Evolutionary conservation across 1,140 invertebrate genomes (phyloP).

Genomic region (Atopsyche davidsoni): DNA sequence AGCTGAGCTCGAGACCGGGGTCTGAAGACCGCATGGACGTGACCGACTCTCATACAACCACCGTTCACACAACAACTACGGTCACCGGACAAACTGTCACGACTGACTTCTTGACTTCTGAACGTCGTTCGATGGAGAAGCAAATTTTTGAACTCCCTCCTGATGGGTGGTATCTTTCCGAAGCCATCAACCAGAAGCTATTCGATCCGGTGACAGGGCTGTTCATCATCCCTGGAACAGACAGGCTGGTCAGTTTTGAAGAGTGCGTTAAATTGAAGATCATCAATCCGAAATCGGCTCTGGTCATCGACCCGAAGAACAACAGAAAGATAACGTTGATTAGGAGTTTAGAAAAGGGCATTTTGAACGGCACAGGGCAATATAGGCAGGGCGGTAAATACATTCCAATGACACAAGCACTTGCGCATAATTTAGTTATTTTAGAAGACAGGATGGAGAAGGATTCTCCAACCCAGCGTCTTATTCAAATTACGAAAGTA

Average conservation of each 20-base stretch:
- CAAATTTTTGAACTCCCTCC: conserved; percentile 60
- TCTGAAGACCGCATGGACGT: conserved; percentile 16
- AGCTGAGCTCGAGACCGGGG: not conserved
- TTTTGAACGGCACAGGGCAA: conserved; percentile 72
- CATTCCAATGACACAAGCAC: conserved; percentile 74
- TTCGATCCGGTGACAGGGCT: conserved; percentile 77
- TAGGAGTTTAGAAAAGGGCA: conserved; percentile 69
- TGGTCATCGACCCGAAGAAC: conserved; percentile 68
- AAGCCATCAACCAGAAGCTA: conserved; percentile 69
- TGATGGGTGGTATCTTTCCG: conserved; percentile 73
- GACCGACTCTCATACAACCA: conserved; percentile 12
- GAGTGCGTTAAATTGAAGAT: conserved; percentile 82
- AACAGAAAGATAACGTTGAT: conserved; percentile 64
- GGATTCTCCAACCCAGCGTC: conserved; percentile 45
- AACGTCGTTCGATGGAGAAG: conserved; percentile 34
- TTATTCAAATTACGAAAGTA: conserved; percentile 58
- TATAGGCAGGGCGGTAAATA: conserved; percentile 54
- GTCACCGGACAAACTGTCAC: conserved; percentile 40
- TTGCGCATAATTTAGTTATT: conserved; percentile 61
- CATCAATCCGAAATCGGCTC: conserved; percentile 73
- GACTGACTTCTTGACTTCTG: conserved; percentile 43
- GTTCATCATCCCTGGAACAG: conserved; percentile 82
- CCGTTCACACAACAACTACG: conserved; percentile 23
- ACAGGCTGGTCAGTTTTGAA: conserved; percentile 77
- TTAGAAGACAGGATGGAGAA: conserved; percentile 51